Evolutionary conservation across 2,888 invertebrate genomes (phyloP), one percentile per base, ranked within the genome.

Genomic region (Conops quadrifasciatus): DNA sequence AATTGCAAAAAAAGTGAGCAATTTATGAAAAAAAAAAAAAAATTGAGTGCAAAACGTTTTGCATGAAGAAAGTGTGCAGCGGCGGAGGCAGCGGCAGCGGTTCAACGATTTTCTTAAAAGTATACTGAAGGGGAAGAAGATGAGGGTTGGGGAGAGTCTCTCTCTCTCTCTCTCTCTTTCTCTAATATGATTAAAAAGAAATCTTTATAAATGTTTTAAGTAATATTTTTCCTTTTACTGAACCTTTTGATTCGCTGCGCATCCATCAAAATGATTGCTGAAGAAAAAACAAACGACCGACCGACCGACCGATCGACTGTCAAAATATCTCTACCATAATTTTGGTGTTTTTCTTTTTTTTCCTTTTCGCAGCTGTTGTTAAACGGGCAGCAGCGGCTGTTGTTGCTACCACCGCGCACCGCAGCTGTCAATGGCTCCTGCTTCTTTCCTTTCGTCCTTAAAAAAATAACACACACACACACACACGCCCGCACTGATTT

Each of bases 201-300:
- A 36, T 36, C 62, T 68, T 73, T 66, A 74, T 62, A 56, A 71
- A 74, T 73, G 63, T 73, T 73, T 58, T 68, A 70, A 53, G 68
- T 71, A 74, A 24, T 36, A 2, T 58, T 26, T 2, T 43, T 24
- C 24, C 53, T 24, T 67, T 67, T n/a, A 13, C 51, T 28, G 26
- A 15, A n/a, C n/a, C 36, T 36, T n/a, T n/a, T n/a, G n/a, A n/a
- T n/a, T 36, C 36, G 36, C 4, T 36, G 36, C 5, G 36, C 9
- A 36, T 36, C 9, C 36, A 36, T 36, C 36, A 36, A 36, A 36
- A 36, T 36, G 36, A 36, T 36, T 7, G 4, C 36, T 36, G 5
- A 4, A 36, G 36, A 36, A 36, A 36, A 9, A 36, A 4, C 5
- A 36, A 4, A 7, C 36, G 5, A 4, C 9, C 9, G 5, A 4